Evolutionary conservation across 2,797 vertebrate species (phyloP).

Genomic region (Hipposideros larvatus): DNA sequence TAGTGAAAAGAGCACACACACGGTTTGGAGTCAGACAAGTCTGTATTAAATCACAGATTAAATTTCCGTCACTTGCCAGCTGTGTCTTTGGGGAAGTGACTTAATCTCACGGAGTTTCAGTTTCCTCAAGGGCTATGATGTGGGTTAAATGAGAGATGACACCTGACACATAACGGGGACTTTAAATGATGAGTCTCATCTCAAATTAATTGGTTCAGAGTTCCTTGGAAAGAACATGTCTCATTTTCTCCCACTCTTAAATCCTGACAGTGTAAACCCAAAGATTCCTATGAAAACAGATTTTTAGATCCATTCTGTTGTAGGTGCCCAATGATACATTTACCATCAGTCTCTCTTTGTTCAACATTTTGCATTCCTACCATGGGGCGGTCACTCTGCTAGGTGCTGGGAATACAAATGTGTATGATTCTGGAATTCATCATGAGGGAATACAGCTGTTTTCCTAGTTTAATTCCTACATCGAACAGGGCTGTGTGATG

Average conservation of each 20-base stretch:
- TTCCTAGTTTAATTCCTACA: neutral
- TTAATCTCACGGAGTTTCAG: neutral
- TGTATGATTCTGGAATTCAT: constrained; percentile 22
- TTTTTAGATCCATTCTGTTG: neutral
- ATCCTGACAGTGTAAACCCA: neutral
- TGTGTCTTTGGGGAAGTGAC: neutral
- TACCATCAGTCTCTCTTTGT: neutral
- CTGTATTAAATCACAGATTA: constrained; percentile 3
- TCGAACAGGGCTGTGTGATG: neutral
- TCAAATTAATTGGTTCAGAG: neutral
- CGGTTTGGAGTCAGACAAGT: neutral
- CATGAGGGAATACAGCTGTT: neutral
- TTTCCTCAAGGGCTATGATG: neutral
- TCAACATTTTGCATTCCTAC: neutral
- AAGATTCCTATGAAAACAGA: neutral
- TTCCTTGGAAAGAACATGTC: neutral
- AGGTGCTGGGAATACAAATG: neutral
- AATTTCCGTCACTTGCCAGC: constrained; percentile 10
- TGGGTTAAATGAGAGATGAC: constrained; percentile 22
- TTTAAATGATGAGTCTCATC: neutral
- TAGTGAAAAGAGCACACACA: neutral
- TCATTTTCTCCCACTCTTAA: constrained; percentile 40
- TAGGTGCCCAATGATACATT: neutral
- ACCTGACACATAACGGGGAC: neutral
- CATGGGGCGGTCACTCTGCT: neutral